Evolutionary conservation across 2,888 invertebrate species (phyloP), one percentile per base, ranked within the genome.

Genomic region (Orchesella flavescens): DNA sequence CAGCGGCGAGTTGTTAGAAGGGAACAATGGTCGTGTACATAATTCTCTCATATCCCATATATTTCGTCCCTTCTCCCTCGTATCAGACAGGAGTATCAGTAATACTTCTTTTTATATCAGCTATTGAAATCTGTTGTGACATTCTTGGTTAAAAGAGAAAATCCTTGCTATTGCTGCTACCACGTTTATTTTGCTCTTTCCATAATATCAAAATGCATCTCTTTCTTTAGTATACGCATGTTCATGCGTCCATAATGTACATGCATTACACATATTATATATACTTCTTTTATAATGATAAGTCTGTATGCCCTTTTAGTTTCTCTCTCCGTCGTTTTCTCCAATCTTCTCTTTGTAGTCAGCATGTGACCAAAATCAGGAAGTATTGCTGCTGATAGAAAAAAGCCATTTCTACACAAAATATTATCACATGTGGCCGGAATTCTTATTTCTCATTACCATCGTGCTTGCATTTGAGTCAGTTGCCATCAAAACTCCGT

Each of bases 31-130:
- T 75, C 69, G 49, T 81, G 81, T 75, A 61, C 81, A 81, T 81
- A 75, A 75, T 69, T 75, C 69, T 82, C 69, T 46, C 75, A 63
- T 75, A 82, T 69, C 69, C 75, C 75, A 75, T 82, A 74, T 81
- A 74, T 81, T 74, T 75, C 81, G 61, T 61, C 69, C 75, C 81
- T 75, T 66, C 34, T 80, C 49, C 65, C 24, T 24, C 17, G 53
- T 82, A 75, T 82, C 81, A 82, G 69, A 75, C 81, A 61, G 74
- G 61, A 82, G 83, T 77, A 82, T 82, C 81, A 75, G 81, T 69
- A 77, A 83, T 83, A 83, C 77, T 72, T 83, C 83, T 83, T 83
- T 72, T 77, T 57, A 72, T 83, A 83, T 83, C 83, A 46, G 57
- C 66, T 73, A 72, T 77, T 72, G 73, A 83, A 77, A 83, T 83